Percentiles rank a stretch among this genome's conserved stretches.
Conservation (phyloP, 2,113 vertebrate species). For the Grallaria varia region DNA sequence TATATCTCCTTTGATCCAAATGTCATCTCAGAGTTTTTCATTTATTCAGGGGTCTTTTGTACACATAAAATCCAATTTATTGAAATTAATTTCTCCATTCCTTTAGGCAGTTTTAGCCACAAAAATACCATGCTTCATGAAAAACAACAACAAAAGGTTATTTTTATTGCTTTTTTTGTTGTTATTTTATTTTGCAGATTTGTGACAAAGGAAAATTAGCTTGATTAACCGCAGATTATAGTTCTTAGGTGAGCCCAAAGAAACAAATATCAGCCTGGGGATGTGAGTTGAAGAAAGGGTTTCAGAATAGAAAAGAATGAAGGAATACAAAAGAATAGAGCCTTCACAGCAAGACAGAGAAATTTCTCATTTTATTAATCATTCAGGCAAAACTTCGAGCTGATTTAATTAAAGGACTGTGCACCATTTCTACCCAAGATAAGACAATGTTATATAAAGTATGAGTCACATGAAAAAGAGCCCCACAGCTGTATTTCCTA, state of each 20-base stretch:
- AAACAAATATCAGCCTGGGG: conserved; percentile 21
- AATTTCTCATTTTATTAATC: conserved; percentile 56
- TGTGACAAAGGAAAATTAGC: conserved; percentile 47
- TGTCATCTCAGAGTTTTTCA: conserved; percentile 52
- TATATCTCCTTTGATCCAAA: conserved; percentile 62
- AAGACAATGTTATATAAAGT: conserved; percentile 31
- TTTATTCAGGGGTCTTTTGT: conserved; percentile 62
- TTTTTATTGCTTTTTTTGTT: conserved; percentile 49
- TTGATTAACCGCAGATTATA: conserved; percentile 48
- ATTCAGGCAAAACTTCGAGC: conserved; percentile 37
- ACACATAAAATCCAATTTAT: conserved; percentile 66
- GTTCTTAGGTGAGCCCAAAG: conserved; percentile 52
- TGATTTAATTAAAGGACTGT: conserved; percentile 54
- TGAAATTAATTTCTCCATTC: conserved; percentile 72
- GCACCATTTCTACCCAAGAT: conserved; percentile 17
- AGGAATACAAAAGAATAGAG: neutral
- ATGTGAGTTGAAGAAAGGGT: conserved; percentile 13
- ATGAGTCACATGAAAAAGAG: neutral
- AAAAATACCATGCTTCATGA: conserved; percentile 51
- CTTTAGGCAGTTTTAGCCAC: conserved; percentile 63
- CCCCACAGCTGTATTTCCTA: neutral
- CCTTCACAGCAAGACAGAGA: neutral
- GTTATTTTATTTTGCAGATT: conserved; percentile 31
- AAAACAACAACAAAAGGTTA: conserved; percentile 27
- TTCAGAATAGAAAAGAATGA: neutral